phyloP scores from a whole-genome alignment of 2,888 invertebrate genomes.

The Aspidapion aeneum region DNA sequence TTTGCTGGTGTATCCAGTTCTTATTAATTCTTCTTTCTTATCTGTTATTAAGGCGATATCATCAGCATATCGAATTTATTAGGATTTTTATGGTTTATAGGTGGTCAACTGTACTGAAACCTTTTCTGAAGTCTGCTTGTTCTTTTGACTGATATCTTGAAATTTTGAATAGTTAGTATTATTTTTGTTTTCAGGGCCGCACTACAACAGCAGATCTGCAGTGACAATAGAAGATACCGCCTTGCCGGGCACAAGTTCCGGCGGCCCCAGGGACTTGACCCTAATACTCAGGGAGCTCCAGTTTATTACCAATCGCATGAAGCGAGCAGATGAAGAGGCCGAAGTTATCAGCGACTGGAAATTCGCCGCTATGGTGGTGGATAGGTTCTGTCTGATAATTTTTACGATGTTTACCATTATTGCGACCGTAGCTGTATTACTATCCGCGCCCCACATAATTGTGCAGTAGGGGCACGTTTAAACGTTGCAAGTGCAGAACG shows the following conservation, averaged over 20 bases:
- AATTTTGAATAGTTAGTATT: too few species aligned
- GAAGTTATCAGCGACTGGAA: conserved; percentile 97
- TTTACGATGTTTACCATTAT: conserved; percentile 93
- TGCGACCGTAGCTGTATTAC: conserved; percentile 86
- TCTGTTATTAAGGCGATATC: too few species aligned
- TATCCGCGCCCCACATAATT: conserved; percentile 92
- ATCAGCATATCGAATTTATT: too few species aligned
- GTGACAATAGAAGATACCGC: conserved; percentile 71
- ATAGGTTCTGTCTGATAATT: conserved; percentile 93
- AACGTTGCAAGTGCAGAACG: too few species aligned
- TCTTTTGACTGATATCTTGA: too few species aligned
- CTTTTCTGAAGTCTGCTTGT: too few species aligned
- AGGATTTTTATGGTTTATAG: too few species aligned
- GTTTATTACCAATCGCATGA: conserved; percentile 92
- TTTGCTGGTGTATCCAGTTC: too few species aligned
- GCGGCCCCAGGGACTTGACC: conserved; percentile 82
- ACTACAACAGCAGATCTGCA: conserved; percentile 66
- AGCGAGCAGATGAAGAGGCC: conserved; percentile 90
- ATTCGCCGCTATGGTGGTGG: conserved; percentile 98
- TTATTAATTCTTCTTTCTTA: too few species aligned
- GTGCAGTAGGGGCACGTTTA: conserved; percentile 63
- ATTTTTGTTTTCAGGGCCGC: conserved; percentile 40
- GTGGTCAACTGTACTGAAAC: too few species aligned
- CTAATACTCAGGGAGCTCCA: conserved; percentile 89
- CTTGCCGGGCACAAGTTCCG: conserved; percentile 43